Conservation (phyloP, 1,140 invertebrate genomes). For the Glomeris maerens region DNA sequence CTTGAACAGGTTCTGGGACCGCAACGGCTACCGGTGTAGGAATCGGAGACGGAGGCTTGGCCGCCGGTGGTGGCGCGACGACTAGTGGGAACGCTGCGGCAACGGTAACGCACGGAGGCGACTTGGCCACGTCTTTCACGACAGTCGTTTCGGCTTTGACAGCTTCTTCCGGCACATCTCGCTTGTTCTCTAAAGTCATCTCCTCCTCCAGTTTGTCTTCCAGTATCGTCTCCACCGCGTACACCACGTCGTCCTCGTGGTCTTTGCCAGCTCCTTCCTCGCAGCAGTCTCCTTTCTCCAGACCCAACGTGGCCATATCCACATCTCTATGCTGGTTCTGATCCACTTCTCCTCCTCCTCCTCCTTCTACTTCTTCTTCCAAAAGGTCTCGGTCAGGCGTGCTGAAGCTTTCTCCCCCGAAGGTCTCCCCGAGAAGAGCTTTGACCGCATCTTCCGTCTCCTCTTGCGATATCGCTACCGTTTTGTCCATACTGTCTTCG, state of each 20-base stretch:
- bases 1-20: not conserved
- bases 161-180: slow-evolving; percentile 9
- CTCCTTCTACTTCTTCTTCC: slow-evolving; percentile 16
- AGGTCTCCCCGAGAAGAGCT: slow-evolving; percentile 63
- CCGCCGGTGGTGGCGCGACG: slow-evolving; percentile 1
- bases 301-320: too few relatives aligned
- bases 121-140: too few relatives aligned
- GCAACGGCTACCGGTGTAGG: slow-evolving; percentile 15
- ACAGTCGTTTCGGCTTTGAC: slow-evolving; percentile 11
- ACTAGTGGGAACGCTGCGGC: not conserved
- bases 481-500: slow-evolving; percentile 23
- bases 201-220: slow-evolving; percentile 3
- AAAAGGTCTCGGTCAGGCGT: slow-evolving; percentile 2
- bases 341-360: slow-evolving; percentile 15
- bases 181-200: slow-evolving; percentile 1
- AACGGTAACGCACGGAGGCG: not conserved
- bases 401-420: slow-evolving; percentile 21
- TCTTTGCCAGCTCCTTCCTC: not conserved
- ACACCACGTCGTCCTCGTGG: not conserved
- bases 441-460: slow-evolving; percentile 84
- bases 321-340: not conserved
- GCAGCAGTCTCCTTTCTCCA: too few relatives aligned
- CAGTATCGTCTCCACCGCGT: slow-evolving; percentile 6
- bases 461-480: slow-evolving; percentile 71
- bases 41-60: not conserved